Base-by-base conservation (phyloP, 23 tunicate species). In the Styela clava region DNA sequence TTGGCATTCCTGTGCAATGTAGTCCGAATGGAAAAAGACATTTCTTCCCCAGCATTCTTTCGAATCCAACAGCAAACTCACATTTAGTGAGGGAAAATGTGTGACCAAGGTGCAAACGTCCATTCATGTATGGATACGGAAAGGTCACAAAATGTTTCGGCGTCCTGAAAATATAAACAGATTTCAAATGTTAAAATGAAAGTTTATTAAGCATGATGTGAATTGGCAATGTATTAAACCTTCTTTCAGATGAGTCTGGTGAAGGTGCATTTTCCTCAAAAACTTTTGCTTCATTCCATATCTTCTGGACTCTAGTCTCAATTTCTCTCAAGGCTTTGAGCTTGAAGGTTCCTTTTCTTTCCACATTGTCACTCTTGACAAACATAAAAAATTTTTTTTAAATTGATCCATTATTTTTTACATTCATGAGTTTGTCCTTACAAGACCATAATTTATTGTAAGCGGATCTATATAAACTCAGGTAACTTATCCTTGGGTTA, bases 61-160 rank as follows among this genome's bases (percentile, higher is more conserved):
- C 79, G 71, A 84, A 96, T 5, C 99, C 99, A 85, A 93, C 94
- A 72, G 92, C 99, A 52, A 96, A 96, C 68, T 96, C 99, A 85
- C 97, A 91, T 72, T 96, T 96, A 12, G 99, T 83, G 28, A 96
- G 34, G 1, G 99, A 72, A 52, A 79, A 96, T n/a, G 97, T 91
- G 68, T 96, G 99, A 0, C 99, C 99, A n/a, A 96, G 92, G 78
- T 96, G 99, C 24, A 96, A 85, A 9, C 97, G 97, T 19, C 99
- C 99, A 73, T 96, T 96, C 99, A 96, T 96, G 90, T 96, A 96
- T 35, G 99, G 99, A 69, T 87, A 96, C n/a, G 99, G 99, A 78
- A 96, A 96, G 18, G 94, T 84, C 16, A 85, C 92, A 65, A 96
- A 87, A 72, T 91, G 88, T 21, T 91, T 96, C 51, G 72, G 83